Evolutionary conservation across 1,140 invertebrate species (phyloP).

Genomic region (Micrasema longulum): DNA sequence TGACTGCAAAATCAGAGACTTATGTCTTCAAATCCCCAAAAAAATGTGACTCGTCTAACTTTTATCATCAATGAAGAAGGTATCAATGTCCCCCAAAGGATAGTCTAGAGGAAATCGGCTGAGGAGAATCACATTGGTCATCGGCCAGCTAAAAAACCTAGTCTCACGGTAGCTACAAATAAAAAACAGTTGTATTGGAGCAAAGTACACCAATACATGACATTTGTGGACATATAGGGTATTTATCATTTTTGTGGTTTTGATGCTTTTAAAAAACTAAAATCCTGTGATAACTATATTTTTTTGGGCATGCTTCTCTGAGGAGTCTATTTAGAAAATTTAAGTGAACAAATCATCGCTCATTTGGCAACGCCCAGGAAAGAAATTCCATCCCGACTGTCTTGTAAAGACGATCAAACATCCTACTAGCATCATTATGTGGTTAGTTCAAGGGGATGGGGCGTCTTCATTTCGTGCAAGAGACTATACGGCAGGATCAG

Average conservation of each 20-base stretch:
- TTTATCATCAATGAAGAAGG: neutral
- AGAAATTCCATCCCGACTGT: neutral
- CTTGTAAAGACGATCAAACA: slow-evolving; percentile 4
- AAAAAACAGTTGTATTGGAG: too few relatives aligned
- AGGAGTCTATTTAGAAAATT: neutral
- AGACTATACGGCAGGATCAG: neutral
- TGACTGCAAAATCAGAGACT: slow-evolving; percentile 5
- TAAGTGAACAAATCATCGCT: neutral
- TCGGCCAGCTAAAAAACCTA: too few relatives aligned
- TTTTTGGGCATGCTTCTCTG: neutral
- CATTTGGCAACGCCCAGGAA: neutral
- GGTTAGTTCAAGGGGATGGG: neutral
- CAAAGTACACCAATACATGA: too few relatives aligned
- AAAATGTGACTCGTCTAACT: slow-evolving; percentile 1
- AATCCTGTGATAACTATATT: neutral
- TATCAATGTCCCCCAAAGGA: neutral
- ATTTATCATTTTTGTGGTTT: neutral
- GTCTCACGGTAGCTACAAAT: too few relatives aligned
- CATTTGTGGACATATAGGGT: too few relatives aligned
- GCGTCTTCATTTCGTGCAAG: neutral
- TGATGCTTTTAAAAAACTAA: neutral
- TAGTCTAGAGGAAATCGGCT: too few relatives aligned
- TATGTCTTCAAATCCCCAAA: neutral
- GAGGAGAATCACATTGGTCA: too few relatives aligned
- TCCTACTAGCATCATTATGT: neutral